Evolutionary conservation across 2,888 invertebrate genomes (phyloP).

Genomic region (Adelphocoris suturalis): DNA sequence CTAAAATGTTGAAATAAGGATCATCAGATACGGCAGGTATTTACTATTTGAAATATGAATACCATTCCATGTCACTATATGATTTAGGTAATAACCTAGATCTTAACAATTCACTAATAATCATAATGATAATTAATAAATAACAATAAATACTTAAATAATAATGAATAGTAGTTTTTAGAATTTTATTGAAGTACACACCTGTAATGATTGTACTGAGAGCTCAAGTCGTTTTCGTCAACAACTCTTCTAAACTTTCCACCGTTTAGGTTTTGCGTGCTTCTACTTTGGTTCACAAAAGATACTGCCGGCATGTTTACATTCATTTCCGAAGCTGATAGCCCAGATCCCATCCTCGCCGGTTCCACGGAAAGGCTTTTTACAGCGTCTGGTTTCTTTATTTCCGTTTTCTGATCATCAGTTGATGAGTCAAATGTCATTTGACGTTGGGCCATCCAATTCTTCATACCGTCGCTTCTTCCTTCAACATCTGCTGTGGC

Average conservation of each 20-base stretch:
- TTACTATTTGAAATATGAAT: too few species aligned
- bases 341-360: slow-evolving; percentile 57
- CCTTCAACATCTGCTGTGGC: slow-evolving; percentile 65
- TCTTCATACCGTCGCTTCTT: slow-evolving; percentile 66
- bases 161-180: too few species aligned
- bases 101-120: too few species aligned
- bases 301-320: slow-evolving; percentile 75
- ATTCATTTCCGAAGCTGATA: slow-evolving; percentile 75
- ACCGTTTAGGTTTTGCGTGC: slow-evolving; percentile 74
- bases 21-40: too few species aligned
- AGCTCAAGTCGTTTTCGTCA: slow-evolving; percentile 84
- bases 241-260: slow-evolving; percentile 76
- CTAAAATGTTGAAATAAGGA: too few species aligned
- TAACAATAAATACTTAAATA: too few species aligned
- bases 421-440: slow-evolving; percentile 76
- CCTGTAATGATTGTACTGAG: slow-evolving; percentile 87
- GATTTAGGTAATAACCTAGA: too few species aligned
- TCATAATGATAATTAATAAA: too few species aligned
- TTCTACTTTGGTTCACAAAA: slow-evolving; percentile 75
- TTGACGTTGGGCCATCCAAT: slow-evolving; percentile 75
- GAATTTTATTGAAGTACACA: too few species aligned
- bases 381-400: slow-evolving; percentile 45
- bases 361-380: slow-evolving; percentile 51
- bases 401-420: slow-evolving; percentile 73
- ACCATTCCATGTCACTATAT: too few species aligned